phyloP scores from a whole-genome alignment of 2,113 vertebrate species.

The Monarcha castaneiventris region DNA sequence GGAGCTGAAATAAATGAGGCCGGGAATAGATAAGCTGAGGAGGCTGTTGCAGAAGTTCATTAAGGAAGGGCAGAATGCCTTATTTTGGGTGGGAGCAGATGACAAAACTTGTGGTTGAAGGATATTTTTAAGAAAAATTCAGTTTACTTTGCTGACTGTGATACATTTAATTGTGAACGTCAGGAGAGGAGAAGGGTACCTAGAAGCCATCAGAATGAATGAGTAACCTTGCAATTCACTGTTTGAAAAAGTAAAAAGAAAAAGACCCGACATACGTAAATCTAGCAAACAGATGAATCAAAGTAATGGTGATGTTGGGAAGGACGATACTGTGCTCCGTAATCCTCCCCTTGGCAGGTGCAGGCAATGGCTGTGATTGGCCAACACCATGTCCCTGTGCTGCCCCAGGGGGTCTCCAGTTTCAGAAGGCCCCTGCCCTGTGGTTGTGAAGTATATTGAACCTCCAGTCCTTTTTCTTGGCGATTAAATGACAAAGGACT shows the following conservation, averaged over 20 bases:
- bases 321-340: background rate
- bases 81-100: background rate
- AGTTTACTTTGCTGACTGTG: background rate
- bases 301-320: background rate
- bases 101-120: background rate
- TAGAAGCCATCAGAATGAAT: background rate
- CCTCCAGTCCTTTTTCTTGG: background rate
- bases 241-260: background rate
- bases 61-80: background rate
- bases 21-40: background rate
- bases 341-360: background rate
- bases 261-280: background rate
- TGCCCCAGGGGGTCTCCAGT: background rate
- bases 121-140: background rate
- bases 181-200: background rate
- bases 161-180: background rate
- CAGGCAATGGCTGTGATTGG: background rate
- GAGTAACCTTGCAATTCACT: background rate
- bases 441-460: background rate
- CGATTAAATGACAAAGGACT: background rate
- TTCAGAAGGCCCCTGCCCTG: background rate
- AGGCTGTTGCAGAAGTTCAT: background rate
- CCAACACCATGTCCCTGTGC: background rate
- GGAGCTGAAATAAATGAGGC: background rate
- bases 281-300: background rate